Conservation (phyloP, 2,113 vertebrate genomes). For the Bothrops jararaca region DNA sequence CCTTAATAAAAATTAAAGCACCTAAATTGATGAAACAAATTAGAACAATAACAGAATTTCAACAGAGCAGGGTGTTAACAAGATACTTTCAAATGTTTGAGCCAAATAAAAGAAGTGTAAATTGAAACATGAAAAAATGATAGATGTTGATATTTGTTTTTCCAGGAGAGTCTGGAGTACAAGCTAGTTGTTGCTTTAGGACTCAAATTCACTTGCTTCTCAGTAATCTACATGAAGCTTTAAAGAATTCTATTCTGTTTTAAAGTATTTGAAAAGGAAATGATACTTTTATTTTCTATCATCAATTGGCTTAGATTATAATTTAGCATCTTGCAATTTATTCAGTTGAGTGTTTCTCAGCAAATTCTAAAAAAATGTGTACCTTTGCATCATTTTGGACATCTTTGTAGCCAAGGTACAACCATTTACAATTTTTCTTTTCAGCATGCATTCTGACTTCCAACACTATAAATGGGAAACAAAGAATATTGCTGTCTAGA, state of each 20-base stretch:
- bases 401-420: background rate
- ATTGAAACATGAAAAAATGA: background rate
- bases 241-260: background rate
- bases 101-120: background rate
- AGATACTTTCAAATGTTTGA: background rate
- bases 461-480: background rate
- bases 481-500: slow-evolving; percentile 14
- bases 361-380: background rate
- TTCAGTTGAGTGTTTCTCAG: background rate
- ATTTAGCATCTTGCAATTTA: slow-evolving; percentile 11
- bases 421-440: background rate
- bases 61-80: background rate
- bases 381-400: background rate
- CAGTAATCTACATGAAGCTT: background rate
- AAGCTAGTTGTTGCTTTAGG: background rate
- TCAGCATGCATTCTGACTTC: slow-evolving; percentile 24
- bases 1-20: background rate
- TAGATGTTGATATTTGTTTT: background rate
- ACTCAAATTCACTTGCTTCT: background rate
- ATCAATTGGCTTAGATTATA: background rate
- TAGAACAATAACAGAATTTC: background rate
- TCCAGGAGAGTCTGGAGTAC: background rate
- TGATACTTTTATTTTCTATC: background rate
- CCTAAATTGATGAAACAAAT: background rate
- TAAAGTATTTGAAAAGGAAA: background rate